Conservation (phyloP, 2,888 invertebrate genomes). For the Sylvicola cinctus region DNA sequence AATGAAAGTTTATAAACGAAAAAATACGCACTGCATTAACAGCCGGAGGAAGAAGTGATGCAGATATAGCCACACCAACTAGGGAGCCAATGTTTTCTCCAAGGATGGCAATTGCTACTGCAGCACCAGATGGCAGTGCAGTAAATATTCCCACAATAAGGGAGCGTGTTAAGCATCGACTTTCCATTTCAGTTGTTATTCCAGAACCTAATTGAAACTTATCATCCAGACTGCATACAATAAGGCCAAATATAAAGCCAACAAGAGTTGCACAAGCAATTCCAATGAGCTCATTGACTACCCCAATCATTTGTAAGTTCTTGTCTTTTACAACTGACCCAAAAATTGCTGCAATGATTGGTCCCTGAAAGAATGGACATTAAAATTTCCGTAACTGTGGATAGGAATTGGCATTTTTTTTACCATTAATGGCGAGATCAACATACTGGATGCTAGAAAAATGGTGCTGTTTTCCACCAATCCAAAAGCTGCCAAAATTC, state of each 20-base stretch:
- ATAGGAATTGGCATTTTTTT: slow-evolving; percentile 7
- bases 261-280: slow-evolving; percentile 40
- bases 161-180: slow-evolving; percentile 41
- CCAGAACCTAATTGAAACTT: slow-evolving; percentile 36
- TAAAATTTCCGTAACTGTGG: not conserved
- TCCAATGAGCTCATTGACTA: slow-evolving; percentile 44
- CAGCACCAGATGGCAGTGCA: slow-evolving; percentile 59
- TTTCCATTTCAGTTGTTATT: slow-evolving; percentile 44
- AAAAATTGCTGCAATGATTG: slow-evolving; percentile 56
- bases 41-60: slow-evolving; percentile 57
- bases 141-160: slow-evolving; percentile 48
- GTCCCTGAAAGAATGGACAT: slow-evolving; percentile 30
- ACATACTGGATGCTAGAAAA: slow-evolving; percentile 56
- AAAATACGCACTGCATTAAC: slow-evolving; percentile 44
- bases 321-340: slow-evolving; percentile 47
- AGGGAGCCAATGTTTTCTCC: slow-evolving; percentile 59
- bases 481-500: slow-evolving; percentile 49
- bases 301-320: slow-evolving; percentile 38
- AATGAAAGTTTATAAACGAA: not conserved
- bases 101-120: slow-evolving; percentile 54
- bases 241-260: slow-evolving; percentile 45
- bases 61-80: slow-evolving; percentile 66
- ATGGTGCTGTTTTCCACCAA: slow-evolving; percentile 54
- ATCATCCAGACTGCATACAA: slow-evolving; percentile 33
- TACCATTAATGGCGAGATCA: slow-evolving; percentile 63